Conservation (phyloP, 2,113 vertebrate genomes). For the Epinephelus moara region DNA sequence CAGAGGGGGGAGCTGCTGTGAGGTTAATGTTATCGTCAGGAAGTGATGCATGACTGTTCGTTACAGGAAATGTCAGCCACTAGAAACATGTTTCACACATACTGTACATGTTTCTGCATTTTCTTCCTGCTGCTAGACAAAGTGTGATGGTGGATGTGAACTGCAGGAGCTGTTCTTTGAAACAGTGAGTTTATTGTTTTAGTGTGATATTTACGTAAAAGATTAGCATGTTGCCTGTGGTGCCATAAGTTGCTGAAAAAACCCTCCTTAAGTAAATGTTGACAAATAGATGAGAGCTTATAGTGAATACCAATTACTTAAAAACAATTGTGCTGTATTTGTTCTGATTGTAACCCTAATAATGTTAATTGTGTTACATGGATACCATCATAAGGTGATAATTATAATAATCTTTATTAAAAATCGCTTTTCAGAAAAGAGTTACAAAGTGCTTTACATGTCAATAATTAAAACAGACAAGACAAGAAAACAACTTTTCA, state of each 20-base stretch:
- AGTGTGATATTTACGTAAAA: constrained; percentile 4
- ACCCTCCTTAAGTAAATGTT: constrained; percentile 20
- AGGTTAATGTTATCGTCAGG: constrained; percentile 10
- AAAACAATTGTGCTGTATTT: not conserved
- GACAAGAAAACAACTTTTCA: too few species aligned
- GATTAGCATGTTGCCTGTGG: not conserved
- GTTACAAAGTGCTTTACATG: too few species aligned
- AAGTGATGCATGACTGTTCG: constrained; percentile 22
- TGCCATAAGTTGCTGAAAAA: not conserved
- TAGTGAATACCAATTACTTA: not conserved
- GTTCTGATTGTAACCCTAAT: too few species aligned
- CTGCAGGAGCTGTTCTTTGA: not conserved
- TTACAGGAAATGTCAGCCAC: constrained; percentile 54
- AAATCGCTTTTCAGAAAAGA: too few species aligned
- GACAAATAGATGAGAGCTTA: not conserved
- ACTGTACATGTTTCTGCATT: not conserved
- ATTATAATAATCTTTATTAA: too few species aligned
- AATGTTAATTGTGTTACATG: too few species aligned
- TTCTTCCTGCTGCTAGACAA: not conserved
- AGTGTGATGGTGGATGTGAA: not conserved
- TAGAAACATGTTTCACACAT: not conserved
- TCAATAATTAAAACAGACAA: too few species aligned
- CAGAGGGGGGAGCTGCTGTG: not conserved
- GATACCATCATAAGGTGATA: too few species aligned
- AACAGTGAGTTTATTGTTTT: not conserved